Base-by-base conservation (phyloP, 2,888 invertebrate genomes). In the Erebia ligea region DNA sequence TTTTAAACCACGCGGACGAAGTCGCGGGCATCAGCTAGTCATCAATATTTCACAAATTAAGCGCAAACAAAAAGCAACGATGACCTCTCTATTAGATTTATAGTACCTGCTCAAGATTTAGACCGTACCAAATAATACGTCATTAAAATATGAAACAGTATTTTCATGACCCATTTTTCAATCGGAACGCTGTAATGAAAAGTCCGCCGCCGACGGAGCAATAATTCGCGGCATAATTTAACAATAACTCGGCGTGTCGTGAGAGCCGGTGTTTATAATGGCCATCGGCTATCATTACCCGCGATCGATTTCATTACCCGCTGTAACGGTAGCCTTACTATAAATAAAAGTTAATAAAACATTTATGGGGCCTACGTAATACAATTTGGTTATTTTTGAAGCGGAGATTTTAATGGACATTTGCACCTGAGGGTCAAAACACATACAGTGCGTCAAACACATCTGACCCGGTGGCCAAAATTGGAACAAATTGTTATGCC, bases 261-360 rank as follows among this genome's bases (percentile, higher is more conserved):
- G 73, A 70, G 70, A 63, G 54, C 75, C 73, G 68, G 75, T 75
- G 75, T 57, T 71, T 67, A 64, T 75, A 75, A 73, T 59, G 71
- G 75, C 70, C 66, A 69, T 67, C 65, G 72, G 73, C 67, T 73
- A 70, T 75, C 73, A 75, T 75, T 72, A 75, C 62, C 56, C 15
- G 56, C 71, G 57, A 75, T 75, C 71, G 71, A 73, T 75, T 73
- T 54, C 68, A 72, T 72, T 68, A 68, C 62, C 15, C 52, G n/a
- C 57, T 50, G 4, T 59, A 34, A 68, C 50, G 42, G 17, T 40
- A 52, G 50, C 34, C n/a, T 19, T 11, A 17, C n/a, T 34, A 5
- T 13, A 5, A 21, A 48, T 11, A 62, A 48, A 19, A 48, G 19
- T 19, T 21, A 13, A 13, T 21, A 13, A 13, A 11, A 45, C 2